Base-by-base conservation (phyloP, 2,113 vertebrate species). In the Urocitellus parryii region DNA sequence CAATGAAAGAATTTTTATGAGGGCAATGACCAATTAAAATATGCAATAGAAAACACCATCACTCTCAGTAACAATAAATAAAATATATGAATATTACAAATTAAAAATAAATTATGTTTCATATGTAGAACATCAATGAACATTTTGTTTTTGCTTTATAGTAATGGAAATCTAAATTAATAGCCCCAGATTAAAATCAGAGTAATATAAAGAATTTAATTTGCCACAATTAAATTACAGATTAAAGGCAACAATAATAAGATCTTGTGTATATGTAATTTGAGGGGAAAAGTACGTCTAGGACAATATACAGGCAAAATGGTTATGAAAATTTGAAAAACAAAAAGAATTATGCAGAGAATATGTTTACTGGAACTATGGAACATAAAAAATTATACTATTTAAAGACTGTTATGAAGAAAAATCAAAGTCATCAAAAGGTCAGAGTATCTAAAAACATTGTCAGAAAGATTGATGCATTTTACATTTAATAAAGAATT, bases 171-270 rank as follows among this genome's bases (percentile, higher is more conserved):
- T 11, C 29, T 89, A 80, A 65, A 27, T 76, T 25, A 8, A 68
- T 56, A 79, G 45, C 4, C 4, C 12, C 79, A 67, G 4, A 37
- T 61, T 61, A 16, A 74, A 81, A 8, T 27, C 24, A 83, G 2
- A 78, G 9, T 83, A 45, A 78, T n/a, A 83, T 34, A 48, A 72
- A 90, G 37, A 58, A 16, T 78, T 63, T 39, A 32, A 76, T 24
- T 86, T 95, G 34, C 34, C 51, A 53, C 93, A 90, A 87, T 77
- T 77, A 76, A 58, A 27, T 86, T 53, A n/a, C 16, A 95, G 11
- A 65, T 68, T 85, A 10, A 92, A 79, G 25, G n/a, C 4, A 76
- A 34, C 48, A 82, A 72, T 51, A 87, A 87, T 24, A 63, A 90
- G 76, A 13, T 42, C 1, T 1, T 27, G 53, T 2, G 16, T 53